Percentiles rank a stretch among this genome's conserved stretches.
Conservation (phyloP, 2,797 vertebrate genomes). For the Vespertilio murinus region DNA sequence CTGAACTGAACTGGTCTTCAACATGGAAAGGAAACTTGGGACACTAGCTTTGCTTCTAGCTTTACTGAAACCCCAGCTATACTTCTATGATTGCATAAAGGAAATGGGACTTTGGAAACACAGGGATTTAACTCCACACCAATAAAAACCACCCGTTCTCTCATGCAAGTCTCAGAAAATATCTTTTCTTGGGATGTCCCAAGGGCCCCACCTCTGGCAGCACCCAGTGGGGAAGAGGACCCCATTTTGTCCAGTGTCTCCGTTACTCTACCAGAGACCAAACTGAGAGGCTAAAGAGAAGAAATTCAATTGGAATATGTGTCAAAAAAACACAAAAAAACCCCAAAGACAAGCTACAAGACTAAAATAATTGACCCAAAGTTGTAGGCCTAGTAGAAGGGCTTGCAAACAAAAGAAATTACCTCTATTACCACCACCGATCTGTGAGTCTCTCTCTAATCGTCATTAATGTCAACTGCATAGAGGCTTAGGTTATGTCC, state of each 20-base stretch:
- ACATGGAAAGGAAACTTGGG: not conserved
- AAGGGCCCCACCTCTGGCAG: not conserved
- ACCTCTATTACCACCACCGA: not conserved
- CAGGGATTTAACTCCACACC: not conserved
- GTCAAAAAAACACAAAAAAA: not conserved
- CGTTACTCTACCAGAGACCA: not conserved
- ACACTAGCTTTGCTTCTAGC: not conserved
- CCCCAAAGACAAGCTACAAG: not conserved
- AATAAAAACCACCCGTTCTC: not conserved
- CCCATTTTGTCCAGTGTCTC: not conserved
- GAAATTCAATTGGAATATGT: not conserved
- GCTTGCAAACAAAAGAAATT: constrained; percentile 38
- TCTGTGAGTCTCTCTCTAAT: not conserved
- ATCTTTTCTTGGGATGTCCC: not conserved
- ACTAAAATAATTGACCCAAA: not conserved
- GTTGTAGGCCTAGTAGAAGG: not conserved
- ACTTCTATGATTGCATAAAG: not conserved
- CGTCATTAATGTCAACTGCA: not conserved
- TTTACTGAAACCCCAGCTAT: not conserved
- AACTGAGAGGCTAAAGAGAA: not conserved
- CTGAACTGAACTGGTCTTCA: not conserved
- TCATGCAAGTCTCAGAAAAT: not conserved
- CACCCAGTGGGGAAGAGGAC: not conserved
- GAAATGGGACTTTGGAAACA: not conserved
- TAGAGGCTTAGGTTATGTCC: not conserved